Conservation (phyloP, 2,888 invertebrate species). For the Lithodes maja region DNA sequence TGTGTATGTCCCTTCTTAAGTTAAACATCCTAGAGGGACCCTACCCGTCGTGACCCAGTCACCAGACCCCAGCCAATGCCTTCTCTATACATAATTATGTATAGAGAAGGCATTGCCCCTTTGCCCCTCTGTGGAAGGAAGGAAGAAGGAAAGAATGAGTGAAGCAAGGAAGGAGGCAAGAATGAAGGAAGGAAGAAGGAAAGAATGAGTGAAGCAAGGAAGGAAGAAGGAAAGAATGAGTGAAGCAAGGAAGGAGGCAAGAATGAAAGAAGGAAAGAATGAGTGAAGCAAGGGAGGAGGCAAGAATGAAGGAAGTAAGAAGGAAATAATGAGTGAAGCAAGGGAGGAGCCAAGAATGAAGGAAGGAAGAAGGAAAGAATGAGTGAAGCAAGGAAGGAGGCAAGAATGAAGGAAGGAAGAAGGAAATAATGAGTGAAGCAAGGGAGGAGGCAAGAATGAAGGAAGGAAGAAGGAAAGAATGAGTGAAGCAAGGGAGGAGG, state of each 20-base stretch:
- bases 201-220: background rate
- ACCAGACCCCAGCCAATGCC: too few relatives aligned
- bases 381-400: background rate
- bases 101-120: too few relatives aligned
- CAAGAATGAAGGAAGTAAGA: too few relatives aligned
- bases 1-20: too few relatives aligned
- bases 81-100: too few relatives aligned
- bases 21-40: too few relatives aligned
- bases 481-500: background rate
- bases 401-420: background rate
- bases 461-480: background rate
- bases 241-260: too few relatives aligned
- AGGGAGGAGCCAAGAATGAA: background rate
- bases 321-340: too few relatives aligned
- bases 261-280: too few relatives aligned
- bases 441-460: background rate
- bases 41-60: too few relatives aligned
- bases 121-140: too few relatives aligned
- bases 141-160: background rate
- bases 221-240: background rate
- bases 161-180: background rate
- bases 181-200: background rate
- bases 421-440: background rate
- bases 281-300: too few relatives aligned
- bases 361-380: background rate